phyloP scores from a whole-genome alignment of 2,888 invertebrate genomes.

The Platypus cylindrus region DNA sequence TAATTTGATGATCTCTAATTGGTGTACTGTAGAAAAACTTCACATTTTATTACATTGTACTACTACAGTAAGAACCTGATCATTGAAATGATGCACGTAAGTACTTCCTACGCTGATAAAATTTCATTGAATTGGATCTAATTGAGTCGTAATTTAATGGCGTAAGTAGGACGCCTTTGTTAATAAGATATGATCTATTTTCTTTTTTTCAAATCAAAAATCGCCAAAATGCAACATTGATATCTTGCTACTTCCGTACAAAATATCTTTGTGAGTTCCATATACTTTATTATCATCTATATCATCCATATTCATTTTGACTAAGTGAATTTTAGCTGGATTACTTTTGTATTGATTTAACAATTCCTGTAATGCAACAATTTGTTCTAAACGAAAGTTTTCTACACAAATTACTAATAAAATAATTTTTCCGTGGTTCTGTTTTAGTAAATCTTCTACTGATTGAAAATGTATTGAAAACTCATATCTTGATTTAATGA shows the following conservation, averaged over 20 bases:
- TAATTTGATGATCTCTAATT: too few species aligned
- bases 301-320: constrained; percentile 10
- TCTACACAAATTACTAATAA: constrained; percentile 10
- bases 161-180: too few species aligned
- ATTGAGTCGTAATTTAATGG: too few species aligned
- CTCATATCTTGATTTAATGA: constrained; percentile 16
- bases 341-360: constrained; percentile 9
- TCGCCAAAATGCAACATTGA: constrained; percentile 14
- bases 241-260: constrained; percentile 13
- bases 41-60: too few species aligned
- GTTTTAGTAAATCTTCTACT: constrained; percentile 12
- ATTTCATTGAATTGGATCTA: too few species aligned
- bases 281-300: constrained; percentile 15
- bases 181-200: too few species aligned
- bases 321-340: constrained; percentile 14
- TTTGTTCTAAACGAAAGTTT: constrained; percentile 12
- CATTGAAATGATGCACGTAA: too few species aligned
- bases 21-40: too few species aligned
- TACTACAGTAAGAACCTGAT: too few species aligned
- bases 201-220: constrained; percentile 10
- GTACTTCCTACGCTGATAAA: too few species aligned
- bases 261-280: constrained; percentile 17
- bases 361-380: constrained; percentile 11
- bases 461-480: constrained; percentile 9
- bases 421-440: constrained; percentile 7